Conservation (phyloP, 2,113 vertebrate species). For the Campylomormyrus numenius region DNA sequence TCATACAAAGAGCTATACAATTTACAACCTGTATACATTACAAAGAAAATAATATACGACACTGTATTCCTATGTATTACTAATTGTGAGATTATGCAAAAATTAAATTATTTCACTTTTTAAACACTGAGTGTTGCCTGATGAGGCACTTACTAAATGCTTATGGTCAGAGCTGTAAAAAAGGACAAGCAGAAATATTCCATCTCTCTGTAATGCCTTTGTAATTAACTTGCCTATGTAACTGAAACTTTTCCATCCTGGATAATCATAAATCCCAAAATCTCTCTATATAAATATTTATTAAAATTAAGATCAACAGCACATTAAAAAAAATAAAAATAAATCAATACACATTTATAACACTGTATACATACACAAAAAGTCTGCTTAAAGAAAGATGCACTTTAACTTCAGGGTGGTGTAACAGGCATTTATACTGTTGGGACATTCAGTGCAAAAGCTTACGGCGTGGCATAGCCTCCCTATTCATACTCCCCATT, state of each 20-base stretch:
- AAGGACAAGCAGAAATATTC: neutral
- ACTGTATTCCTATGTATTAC: constrained; percentile 23
- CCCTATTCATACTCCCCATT: constrained; percentile 29
- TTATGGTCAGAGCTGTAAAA: neutral
- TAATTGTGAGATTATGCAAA: constrained; percentile 37
- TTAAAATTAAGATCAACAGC: neutral
- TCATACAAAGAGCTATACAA: neutral
- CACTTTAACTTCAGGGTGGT: neutral
- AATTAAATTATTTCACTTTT: constrained; percentile 42
- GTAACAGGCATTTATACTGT: neutral
- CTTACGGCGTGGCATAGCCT: neutral
- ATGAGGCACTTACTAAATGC: neutral
- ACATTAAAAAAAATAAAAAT: neutral
- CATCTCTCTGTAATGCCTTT: neutral
- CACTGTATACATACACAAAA: neutral
- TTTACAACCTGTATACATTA: neutral
- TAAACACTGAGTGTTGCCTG: neutral
- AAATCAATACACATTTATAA: neutral
- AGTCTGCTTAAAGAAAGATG: neutral
- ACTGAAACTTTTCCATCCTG: neutral
- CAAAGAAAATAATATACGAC: neutral
- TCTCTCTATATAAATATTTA: neutral
- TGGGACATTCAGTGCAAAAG: neutral
- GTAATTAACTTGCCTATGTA: neutral
- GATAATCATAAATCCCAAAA: neutral